These are phyloP conservation scores for Acanthis flammea DNA, from an alignment of 2,797 vertebrate species.

Conservation along the genomic window DNA sequence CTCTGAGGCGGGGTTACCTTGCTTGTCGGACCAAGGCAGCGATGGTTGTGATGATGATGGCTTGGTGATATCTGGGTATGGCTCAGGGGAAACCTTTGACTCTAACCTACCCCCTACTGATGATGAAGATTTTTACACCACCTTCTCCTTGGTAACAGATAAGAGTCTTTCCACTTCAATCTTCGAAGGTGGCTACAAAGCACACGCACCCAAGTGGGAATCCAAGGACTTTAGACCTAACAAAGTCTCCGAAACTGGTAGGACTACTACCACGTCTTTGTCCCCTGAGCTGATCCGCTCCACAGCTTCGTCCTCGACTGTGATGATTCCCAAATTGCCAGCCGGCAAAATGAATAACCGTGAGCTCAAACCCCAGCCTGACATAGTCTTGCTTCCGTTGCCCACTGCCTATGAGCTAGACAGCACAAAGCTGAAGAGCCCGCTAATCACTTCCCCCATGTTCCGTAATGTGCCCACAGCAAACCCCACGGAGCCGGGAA, in stretches of 20 bases:
- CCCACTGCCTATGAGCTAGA: slow-evolving; percentile 99
- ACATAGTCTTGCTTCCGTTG: slow-evolving; percentile 97
- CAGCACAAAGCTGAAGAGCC: slow-evolving; percentile 97
- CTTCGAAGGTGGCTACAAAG: slow-evolving; percentile 99
- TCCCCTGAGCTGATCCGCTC: slow-evolving; percentile 93
- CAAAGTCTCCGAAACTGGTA: slow-evolving; percentile 95
- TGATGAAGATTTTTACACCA: slow-evolving; percentile 99
- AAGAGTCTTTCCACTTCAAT: slow-evolving; percentile 98
- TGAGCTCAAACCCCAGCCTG: slow-evolving; percentile 97
- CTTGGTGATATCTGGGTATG: slow-evolving; percentile 99
- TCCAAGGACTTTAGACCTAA: slow-evolving; percentile 99
- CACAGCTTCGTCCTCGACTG: slow-evolving; percentile 89
- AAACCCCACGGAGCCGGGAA: slow-evolving; percentile 98
- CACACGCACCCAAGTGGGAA: slow-evolving; percentile 97
- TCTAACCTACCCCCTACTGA: slow-evolving; percentile 98
- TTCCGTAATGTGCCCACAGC: slow-evolving; percentile 99
- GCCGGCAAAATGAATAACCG: slow-evolving; percentile 96
- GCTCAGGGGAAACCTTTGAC: slow-evolving; percentile 99
- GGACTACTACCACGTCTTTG: slow-evolving; percentile 92
- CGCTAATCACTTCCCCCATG: slow-evolving; percentile 99
- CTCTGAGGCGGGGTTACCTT: slow-evolving; percentile 98
- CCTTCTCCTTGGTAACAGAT: slow-evolving; percentile 99
- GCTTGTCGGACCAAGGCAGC: slow-evolving; percentile 99
- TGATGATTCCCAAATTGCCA: slow-evolving; percentile 94
- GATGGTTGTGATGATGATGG: slow-evolving; percentile 99